Conservation (phyloP, 2,113 vertebrate species). For the Lycaon pictus region DNA sequence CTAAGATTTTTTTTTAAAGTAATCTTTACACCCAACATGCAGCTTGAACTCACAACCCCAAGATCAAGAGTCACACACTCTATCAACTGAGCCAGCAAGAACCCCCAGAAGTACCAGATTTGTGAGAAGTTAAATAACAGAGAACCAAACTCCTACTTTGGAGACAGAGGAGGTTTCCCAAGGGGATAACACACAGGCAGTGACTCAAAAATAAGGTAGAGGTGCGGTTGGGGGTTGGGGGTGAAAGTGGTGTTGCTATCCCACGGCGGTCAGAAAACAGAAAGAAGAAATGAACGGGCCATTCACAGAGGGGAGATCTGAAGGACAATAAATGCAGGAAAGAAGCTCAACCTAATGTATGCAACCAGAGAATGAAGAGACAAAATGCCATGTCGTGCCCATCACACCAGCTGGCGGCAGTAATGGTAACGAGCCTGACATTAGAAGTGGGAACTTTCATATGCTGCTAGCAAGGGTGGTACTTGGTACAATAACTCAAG, state of each 20-base stretch:
- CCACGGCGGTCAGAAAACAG: rapidly evolving
- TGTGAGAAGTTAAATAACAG: not conserved
- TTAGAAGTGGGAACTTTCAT: not conserved
- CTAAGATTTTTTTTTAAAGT: not conserved
- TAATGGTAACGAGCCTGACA: rapidly evolving
- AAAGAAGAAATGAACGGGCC: not conserved
- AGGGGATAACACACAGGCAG: not conserved
- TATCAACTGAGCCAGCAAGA: not conserved
- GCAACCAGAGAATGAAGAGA: not conserved
- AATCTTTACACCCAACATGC: not conserved
- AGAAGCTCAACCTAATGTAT: not conserved
- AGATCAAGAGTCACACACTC: not conserved
- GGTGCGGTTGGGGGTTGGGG: not conserved
- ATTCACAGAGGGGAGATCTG: no score
- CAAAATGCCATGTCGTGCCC: not conserved
- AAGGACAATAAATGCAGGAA: not conserved
- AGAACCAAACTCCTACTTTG: no score
- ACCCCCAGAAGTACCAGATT: not conserved
- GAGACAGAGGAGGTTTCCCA: no score
- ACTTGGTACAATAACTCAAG: not conserved
- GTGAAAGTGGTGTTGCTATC: no score
- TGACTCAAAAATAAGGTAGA: not conserved
- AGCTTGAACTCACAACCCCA: not conserved
- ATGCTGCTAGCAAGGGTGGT: rapidly evolving
- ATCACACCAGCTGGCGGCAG: rapidly evolving